Evolutionary conservation across 2,888 invertebrate species (phyloP).

Genomic region (Ptychoptera albimana): DNA sequence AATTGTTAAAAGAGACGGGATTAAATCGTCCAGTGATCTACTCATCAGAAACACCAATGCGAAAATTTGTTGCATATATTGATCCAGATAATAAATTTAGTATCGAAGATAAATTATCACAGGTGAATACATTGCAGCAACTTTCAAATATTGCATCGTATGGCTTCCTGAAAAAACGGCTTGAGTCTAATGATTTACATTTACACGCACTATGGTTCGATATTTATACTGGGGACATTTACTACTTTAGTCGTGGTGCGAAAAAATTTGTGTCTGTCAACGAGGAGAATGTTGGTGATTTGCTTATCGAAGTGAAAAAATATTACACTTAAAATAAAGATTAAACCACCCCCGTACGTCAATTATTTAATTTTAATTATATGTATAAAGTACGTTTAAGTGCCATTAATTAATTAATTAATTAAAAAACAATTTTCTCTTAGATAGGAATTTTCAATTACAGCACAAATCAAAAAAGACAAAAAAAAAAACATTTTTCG

Average conservation of each 20-base stretch:
- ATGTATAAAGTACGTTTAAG: too few species aligned
- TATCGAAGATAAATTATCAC: slow-evolving; percentile 83
- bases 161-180: slow-evolving; percentile 67
- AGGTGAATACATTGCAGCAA: slow-evolving; percentile 81
- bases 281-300: slow-evolving; percentile 57
- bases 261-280: slow-evolving; percentile 77
- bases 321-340: slow-evolving; percentile 49
- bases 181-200: slow-evolving; percentile 67
- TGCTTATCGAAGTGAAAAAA: slow-evolving; percentile 59
- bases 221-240: slow-evolving; percentile 91
- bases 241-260: slow-evolving; percentile 77
- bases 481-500: too few species aligned
- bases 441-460: too few species aligned
- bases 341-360: too few species aligned
- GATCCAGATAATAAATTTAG: slow-evolving; percentile 82
- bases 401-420: too few species aligned
- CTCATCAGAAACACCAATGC: slow-evolving; percentile 70
- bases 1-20: slow-evolving; percentile 43
- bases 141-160: slow-evolving; percentile 86
- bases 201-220: slow-evolving; percentile 96
- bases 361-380: too few species aligned
- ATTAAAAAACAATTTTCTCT: too few species aligned
- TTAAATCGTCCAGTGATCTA: slow-evolving; percentile 61
- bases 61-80: slow-evolving; percentile 84
- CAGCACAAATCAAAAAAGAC: too few species aligned